phyloP scores from a whole-genome alignment of 2,113 vertebrate genomes.

The Gallinago undulata region DNA sequence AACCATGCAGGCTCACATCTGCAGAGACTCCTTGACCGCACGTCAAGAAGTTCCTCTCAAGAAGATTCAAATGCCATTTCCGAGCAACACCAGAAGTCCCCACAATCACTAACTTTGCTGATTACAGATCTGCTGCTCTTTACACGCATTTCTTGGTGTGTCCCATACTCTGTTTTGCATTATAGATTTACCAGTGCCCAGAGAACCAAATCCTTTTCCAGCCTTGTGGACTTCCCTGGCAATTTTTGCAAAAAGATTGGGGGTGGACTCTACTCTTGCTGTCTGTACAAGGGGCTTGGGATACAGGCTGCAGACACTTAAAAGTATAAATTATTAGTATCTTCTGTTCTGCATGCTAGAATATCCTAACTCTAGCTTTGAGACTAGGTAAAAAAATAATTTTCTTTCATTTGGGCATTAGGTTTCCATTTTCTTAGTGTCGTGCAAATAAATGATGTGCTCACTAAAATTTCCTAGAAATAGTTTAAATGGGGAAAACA shows the following conservation, averaged over 20 bases:
- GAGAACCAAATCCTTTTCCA: background rate
- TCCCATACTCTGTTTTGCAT: background rate
- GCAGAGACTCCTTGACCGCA: background rate
- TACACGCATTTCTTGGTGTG: fast-evolving
- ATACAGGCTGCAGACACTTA: background rate
- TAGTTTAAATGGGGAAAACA: background rate
- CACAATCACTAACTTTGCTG: background rate
- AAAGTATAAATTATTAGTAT: background rate
- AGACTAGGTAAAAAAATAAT: background rate
- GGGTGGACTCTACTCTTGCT: background rate
- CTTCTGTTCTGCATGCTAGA: background rate
- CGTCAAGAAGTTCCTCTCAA: background rate
- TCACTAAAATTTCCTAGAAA: background rate
- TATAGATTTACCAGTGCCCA: background rate
- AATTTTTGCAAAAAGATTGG: background rate
- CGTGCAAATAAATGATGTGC: background rate
- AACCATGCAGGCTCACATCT: fast-evolving
- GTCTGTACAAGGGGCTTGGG: background rate
- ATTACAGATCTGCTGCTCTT: background rate
- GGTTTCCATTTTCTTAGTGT: background rate
- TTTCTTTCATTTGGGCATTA: background rate
- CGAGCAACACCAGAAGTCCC: background rate
- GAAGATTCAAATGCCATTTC: background rate
- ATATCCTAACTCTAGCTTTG: background rate
- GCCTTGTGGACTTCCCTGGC: background rate